These are phyloP conservation scores for Epizoanthus ramosus DNA, from an alignment of 92 coral and sea anemone species.

Conservation along the genomic window DNA sequence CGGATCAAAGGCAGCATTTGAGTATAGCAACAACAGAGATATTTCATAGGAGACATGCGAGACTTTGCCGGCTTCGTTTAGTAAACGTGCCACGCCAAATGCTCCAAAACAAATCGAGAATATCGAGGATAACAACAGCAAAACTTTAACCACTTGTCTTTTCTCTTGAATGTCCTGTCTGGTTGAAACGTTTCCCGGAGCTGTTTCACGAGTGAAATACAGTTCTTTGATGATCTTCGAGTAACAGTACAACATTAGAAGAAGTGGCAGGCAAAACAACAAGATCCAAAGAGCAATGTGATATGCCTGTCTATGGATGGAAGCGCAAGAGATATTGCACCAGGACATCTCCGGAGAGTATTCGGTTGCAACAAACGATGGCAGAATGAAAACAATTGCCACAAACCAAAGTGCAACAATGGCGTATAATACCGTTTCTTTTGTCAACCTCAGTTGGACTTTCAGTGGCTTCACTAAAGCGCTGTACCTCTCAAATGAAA, in stretches of 20 bases:
- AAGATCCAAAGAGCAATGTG: conserved; percentile 25
- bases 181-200: conserved; percentile 1
- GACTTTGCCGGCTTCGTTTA: conserved; percentile 23
- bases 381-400: conserved; percentile 26
- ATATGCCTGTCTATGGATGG: conserved; percentile 20
- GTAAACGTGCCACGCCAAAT: conserved; percentile 43
- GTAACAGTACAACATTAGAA: conserved; percentile 52
- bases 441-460: conserved; percentile 35
- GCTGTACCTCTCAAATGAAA: conserved; percentile 58
- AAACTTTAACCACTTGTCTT: conserved; percentile 43
- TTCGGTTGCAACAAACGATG: conserved; percentile 47
- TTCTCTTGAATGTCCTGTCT: conserved; percentile 29
- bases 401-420: conserved; percentile 21
- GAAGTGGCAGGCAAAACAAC: conserved; percentile 47
- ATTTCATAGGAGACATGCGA: conserved; percentile 20
- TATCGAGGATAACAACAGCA: conserved; percentile 37
- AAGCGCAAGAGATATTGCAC: conserved; percentile 27
- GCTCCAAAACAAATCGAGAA: conserved; percentile 54
- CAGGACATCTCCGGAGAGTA: not conserved
- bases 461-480: conserved; percentile 57
- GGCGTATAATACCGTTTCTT: not conserved
- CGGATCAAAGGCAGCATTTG: conserved; percentile 56
- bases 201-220: conserved; percentile 17
- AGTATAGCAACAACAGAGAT: conserved; percentile 49
- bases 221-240: conserved; percentile 51